Base-by-base conservation (phyloP, 2,113 vertebrate species). In the Erinaceus europaeus region DNA sequence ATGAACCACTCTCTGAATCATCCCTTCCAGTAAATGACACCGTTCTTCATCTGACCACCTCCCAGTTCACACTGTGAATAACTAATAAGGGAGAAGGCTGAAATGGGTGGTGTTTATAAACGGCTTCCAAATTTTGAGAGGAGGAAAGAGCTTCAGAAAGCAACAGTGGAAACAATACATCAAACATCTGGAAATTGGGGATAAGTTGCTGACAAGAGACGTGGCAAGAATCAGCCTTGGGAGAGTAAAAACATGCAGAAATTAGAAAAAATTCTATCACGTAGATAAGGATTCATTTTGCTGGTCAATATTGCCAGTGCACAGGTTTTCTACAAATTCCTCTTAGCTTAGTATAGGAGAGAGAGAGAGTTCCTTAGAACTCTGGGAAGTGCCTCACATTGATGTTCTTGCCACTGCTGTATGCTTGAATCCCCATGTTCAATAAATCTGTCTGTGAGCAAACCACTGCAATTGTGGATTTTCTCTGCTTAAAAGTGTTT, bases 1-100 rank as follows among this genome's bases (percentile, higher is more conserved):
- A 90, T 90, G 94, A 93, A 92, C 85, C 12, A 21, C 34, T 95
- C 46, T 85, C 67, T 72, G 91, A 94, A 95, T 84, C 85, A 95
- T 79, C 84, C 95, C 88, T 53, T 77, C 59, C 53, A 92, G 94
- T 92, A 80, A 93, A 94, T 91, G 90, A 61, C 14, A 89, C 84
- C 32, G 86, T 93, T 38, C 29, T 95, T 91, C 76, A 76, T 25
- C 55, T 93, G 62, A 90, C 2, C 91, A 93, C 32, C 64, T 95
- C 72, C 85, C 10, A 90, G 93, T 21, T 18, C 72, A 55, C 71
- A 77, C 8, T 0, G 38, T 0, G 4, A 86, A 73, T n/a, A n/a
- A n/a, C n/a, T n/a, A n/a, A n/a, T n/a, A 50, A 40, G 27, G 21
- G 1, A 50, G 59, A 13, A 3, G 50, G 55, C 73, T 18, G 46